Base-by-base conservation (phyloP, 2,113 vertebrate species). In the Sus scrofa region DNA sequence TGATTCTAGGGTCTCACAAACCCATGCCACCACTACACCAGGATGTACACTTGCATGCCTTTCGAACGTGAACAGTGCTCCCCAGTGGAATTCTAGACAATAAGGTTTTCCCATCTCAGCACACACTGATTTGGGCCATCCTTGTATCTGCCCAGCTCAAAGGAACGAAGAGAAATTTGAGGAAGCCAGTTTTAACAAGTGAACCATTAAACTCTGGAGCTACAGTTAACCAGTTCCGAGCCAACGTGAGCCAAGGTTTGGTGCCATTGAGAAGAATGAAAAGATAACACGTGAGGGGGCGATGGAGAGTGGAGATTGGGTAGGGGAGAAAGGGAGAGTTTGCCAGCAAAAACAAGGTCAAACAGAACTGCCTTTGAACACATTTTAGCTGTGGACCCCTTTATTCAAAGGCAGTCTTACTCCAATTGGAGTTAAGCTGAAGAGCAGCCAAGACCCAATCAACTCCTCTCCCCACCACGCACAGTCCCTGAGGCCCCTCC, bases 111-210 rank as follows among this genome's bases (percentile, higher is more conserved):
- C 32, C 18, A 52, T 71, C 11, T 63, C n/a, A 20, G 26, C 39
- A 15, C 27, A 18, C 6, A 26, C 52, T 71, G 56, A 10, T 5
- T 8, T 60, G 39, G 32, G 32, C 12, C 24, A 30, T 34, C 65
- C 70, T 77, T 44, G 74, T 81, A 71, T 16, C 34, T n/a, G 62
- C 32, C 16, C 65, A 70, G 37, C 39, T 82, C 54, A 14, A 73
- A 73, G 12, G 9, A 85, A 75, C 34, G 74, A 85, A 96, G 22
- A 86, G 67, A 88, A 56, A 74, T 22, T n/a, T 68, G 50, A 93
- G 68, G 73, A 67, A 37, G 34, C 54, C 27, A 9, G 92, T 18
- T 13, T 39, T 70, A 44, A 90, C 82, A 85, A 56, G 27, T 30
- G 32, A 24, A 27, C 62, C 62, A 7, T 60, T 74, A 56, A 91